Evolutionary conservation across 2,888 invertebrate genomes (phyloP).

Genomic region (Idaea biselata): DNA sequence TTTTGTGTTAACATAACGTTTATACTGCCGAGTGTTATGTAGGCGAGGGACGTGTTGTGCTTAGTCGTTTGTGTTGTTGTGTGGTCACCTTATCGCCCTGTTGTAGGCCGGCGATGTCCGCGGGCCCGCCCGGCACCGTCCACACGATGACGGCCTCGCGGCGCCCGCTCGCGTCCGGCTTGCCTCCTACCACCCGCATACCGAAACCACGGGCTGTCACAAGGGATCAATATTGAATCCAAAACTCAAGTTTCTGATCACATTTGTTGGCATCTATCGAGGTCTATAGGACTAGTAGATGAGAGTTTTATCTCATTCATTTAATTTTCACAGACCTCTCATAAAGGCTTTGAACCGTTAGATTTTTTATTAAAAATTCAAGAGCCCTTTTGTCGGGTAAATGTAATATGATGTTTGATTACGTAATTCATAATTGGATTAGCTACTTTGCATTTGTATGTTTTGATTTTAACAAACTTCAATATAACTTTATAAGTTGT

Average conservation of each 20-base stretch:
- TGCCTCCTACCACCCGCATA: slow-evolving; percentile 96
- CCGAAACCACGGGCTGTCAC: slow-evolving; percentile 92
- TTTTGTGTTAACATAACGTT: not conserved
- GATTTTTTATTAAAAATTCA: not conserved
- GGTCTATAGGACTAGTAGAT: no score
- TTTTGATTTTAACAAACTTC: not conserved
- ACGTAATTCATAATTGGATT: not conserved
- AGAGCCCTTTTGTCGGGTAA: not conserved
- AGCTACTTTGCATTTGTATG: not conserved
- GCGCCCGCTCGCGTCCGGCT: slow-evolving; percentile 90
- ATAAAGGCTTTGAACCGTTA: not conserved
- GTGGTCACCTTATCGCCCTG: slow-evolving; percentile 90
- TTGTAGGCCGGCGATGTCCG: slow-evolving; percentile 92
- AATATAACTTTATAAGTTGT: not conserved
- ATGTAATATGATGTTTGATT: not conserved
- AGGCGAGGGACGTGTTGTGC: not conserved
- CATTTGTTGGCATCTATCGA: no score
- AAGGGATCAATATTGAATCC: not conserved
- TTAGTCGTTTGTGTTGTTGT: slow-evolving; percentile 3
- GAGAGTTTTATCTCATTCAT: slow-evolving; percentile 24
- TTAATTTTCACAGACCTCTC: slow-evolving; percentile 30
- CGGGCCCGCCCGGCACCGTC: slow-evolving; percentile 95
- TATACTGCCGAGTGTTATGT: not conserved
- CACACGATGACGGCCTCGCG: slow-evolving; percentile 95
- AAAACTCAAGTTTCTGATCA: not conserved